Conservation (phyloP, 1,140 invertebrate species). For the Polyergus mexicanus region DNA sequence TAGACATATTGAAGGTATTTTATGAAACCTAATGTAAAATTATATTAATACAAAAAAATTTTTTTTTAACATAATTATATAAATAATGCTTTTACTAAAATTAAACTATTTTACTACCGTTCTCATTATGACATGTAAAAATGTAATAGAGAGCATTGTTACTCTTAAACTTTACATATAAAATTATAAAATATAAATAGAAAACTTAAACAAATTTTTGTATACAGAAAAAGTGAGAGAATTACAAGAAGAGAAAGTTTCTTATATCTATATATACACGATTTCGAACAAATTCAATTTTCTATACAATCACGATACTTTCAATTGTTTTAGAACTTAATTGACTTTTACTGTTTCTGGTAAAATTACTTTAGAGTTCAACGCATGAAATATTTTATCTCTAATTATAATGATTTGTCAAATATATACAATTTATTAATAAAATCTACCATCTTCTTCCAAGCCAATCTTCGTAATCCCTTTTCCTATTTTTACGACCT, state of each 20-base stretch:
- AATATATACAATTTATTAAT: conserved; percentile 34
- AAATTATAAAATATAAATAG: conserved; percentile 17
- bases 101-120: neutral
- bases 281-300: conserved; percentile 17
- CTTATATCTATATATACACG: neutral
- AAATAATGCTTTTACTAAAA: conserved; percentile 15
- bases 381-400: neutral
- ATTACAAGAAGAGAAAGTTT: neutral
- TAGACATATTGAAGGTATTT: neutral
- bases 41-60: neutral
- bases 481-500: conserved; percentile 38
- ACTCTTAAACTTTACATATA: conserved; percentile 1
- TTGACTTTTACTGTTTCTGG: neutral
- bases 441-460: conserved; percentile 2
- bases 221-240: neutral
- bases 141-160: conserved; percentile 14
- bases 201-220: conserved; percentile 4
- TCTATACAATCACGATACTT: conserved; percentile 43
- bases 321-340: conserved; percentile 26
- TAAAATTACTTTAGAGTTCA: neutral
- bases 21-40: conserved; percentile 25
- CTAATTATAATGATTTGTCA: neutral
- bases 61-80: neutral
- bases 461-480: conserved; percentile 18
- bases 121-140: neutral